Conservation (phyloP, 2,797 vertebrate genomes). For the Peromyscus melanophrys region DNA sequence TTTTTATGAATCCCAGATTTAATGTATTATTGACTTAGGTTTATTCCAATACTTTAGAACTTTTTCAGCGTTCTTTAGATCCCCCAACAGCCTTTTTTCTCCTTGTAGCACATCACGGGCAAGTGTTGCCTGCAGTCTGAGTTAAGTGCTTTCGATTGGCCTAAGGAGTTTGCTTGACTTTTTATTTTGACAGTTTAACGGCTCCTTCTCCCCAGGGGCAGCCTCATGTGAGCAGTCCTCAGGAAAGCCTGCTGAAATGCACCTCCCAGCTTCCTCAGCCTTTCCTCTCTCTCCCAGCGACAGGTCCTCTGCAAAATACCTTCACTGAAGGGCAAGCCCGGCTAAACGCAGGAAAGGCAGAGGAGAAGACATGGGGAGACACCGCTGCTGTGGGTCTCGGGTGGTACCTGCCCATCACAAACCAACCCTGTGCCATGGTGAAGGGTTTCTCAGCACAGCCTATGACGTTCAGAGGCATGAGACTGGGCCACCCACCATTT, state of each 20-base stretch:
- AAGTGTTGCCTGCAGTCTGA: neutral
- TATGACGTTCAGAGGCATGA: neutral
- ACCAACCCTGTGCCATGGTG: neutral
- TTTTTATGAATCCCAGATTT: constrained; percentile 75
- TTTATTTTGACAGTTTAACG: constrained; percentile 72
- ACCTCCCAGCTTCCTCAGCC: neutral
- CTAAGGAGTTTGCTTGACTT: constrained; percentile 66
- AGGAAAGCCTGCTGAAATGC: neutral
- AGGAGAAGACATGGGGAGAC: neutral
- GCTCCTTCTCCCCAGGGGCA: constrained; percentile 56
- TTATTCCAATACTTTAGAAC: constrained; percentile 39
- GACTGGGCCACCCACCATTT: neutral
- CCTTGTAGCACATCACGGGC: neutral
- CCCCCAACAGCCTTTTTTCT: neutral
- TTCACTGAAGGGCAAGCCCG: neutral
- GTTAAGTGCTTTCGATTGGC: constrained; percentile 62
- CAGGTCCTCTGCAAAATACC: neutral
- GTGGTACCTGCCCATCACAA: neutral
- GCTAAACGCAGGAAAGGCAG: neutral
- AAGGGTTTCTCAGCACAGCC: neutral
- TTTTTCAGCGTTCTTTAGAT: constrained; percentile 43
- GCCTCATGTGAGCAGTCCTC: neutral
- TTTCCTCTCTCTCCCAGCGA: neutral
- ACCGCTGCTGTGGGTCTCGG: neutral
- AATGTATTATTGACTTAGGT: constrained; percentile 69